Conservation (phyloP, 2,797 vertebrate species). For the Gymnocypris eckloni region DNA sequence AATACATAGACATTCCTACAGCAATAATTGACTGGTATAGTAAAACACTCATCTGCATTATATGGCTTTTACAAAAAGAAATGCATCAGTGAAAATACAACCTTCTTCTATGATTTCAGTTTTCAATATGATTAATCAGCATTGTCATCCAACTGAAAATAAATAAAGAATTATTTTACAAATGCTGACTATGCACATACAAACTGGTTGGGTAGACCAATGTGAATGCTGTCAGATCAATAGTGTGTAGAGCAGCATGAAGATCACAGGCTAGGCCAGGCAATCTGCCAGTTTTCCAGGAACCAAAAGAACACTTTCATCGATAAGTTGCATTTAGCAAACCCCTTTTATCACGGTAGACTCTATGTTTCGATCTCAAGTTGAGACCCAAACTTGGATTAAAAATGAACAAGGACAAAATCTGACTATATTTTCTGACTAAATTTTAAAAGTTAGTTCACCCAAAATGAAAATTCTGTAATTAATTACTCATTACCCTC, state of each 20-base stretch:
- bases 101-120: background rate
- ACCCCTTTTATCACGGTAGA: slow-evolving; percentile 9
- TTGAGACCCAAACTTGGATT: background rate
- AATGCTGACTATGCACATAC: slow-evolving; percentile 22
- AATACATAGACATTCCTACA: background rate
- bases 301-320: slow-evolving; percentile 39
- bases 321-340: slow-evolving; percentile 30
- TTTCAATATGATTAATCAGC: background rate
- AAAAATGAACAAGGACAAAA: background rate
- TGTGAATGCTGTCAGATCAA: slow-evolving; percentile 33
- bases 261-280: slow-evolving; percentile 26
- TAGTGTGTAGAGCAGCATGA: slow-evolving; percentile 33
- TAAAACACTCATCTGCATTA: background rate
- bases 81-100: background rate
- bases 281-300: slow-evolving; percentile 25
- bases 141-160: background rate
- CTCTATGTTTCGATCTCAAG: slow-evolving; percentile 5
- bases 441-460: background rate
- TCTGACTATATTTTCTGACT: background rate
- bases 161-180: background rate
- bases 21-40: background rate
- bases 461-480: background rate
- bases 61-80: background rate
- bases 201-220: slow-evolving; percentile 4
- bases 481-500: background rate